Percentiles rank a stretch among this genome's conserved stretches.
Evolutionary conservation across 2,113 vertebrate genomes (phyloP).

Genomic region (Polyodon spathula): DNA sequence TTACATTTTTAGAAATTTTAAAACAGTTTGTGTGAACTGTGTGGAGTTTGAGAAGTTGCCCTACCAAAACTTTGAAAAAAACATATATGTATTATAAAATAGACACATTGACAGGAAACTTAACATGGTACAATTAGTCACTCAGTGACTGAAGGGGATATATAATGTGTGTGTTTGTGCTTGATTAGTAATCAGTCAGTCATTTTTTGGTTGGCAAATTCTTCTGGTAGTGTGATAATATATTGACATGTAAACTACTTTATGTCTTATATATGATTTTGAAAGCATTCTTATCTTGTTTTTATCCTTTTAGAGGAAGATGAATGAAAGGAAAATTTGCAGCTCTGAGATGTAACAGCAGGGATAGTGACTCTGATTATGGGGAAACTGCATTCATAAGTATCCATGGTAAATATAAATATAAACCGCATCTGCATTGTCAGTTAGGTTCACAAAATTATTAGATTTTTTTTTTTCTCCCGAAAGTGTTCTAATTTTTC

Average conservation of each 20-base stretch:
- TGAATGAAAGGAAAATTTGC: conserved; percentile 58
- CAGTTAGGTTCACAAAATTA: neutral
- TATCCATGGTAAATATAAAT: conserved; percentile 48
- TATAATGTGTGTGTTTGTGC: no score
- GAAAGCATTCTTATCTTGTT: neutral
- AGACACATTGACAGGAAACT: no score
- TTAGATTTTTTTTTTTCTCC: neutral
- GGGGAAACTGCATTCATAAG: conserved; percentile 49
- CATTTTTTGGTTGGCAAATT: no score
- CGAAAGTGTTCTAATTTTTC: neutral
- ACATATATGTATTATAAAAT: no score
- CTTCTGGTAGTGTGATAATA: neutral
- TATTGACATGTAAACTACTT: neutral
- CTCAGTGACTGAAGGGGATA: no score
- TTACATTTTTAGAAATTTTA: no score
- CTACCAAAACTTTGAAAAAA: no score
- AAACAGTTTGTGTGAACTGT: neutral
- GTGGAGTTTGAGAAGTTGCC: neutral
- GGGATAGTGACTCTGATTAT: conserved; percentile 71
- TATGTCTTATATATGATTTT: neutral
- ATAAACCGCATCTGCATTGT: no score
- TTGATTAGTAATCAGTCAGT: no score
- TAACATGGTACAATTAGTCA: no score
- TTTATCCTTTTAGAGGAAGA: conserved; percentile 53
- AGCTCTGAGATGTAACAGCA: conserved; percentile 41